A percentile compares a stretch with the other conserved stretches of the same genome.
These are phyloP conservation scores for Tenthredo distinguenda DNA, from an alignment of 2,888 invertebrate species.

Conservation along the genomic window DNA sequence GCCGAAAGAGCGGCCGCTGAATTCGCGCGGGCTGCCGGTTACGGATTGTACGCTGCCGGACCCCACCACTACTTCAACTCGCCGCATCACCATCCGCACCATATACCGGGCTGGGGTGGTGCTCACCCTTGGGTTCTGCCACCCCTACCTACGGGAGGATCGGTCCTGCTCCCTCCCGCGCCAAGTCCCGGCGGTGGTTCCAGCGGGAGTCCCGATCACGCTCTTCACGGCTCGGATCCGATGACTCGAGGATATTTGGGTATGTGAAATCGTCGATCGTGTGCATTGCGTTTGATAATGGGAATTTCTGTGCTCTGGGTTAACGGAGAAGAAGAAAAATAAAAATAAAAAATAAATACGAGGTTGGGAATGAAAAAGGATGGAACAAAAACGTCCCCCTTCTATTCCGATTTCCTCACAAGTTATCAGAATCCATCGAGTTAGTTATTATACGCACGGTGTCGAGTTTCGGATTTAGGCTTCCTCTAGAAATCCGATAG, in stretches of 20 bases:
- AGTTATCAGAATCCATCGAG: conserved; percentile 5
- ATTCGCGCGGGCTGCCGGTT: conserved; percentile 95
- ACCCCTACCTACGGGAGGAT: conserved; percentile 72
- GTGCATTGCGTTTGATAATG: too few relatives aligned
- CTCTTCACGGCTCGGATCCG: conserved; percentile 78
- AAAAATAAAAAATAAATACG: neutral
- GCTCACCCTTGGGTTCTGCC: conserved; percentile 73
- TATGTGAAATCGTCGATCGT: neutral
- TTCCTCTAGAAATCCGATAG: conserved; percentile 37
- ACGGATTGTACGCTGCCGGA: conserved; percentile 85
- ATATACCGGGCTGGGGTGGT: conserved; percentile 79
- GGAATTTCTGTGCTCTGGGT: too few relatives aligned
- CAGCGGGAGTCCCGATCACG: conserved; percentile 81
- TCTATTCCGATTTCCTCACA: neutral
- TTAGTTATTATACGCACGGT: neutral
- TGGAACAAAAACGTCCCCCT: neutral
- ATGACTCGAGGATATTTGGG: conserved; percentile 73
- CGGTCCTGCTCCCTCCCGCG: conserved; percentile 78
- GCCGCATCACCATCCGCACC: conserved; percentile 80
- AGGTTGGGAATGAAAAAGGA: neutral
- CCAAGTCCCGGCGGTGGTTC: conserved; percentile 80
- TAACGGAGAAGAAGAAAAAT: too few relatives aligned
- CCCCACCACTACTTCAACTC: conserved; percentile 87
- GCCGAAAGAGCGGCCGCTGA: conserved; percentile 98
- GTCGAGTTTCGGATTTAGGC: conserved; percentile 22